Evolutionary conservation across 2,888 invertebrate species (phyloP), one percentile per base, ranked within the genome.

Genomic region (Rosalia funebris): DNA sequence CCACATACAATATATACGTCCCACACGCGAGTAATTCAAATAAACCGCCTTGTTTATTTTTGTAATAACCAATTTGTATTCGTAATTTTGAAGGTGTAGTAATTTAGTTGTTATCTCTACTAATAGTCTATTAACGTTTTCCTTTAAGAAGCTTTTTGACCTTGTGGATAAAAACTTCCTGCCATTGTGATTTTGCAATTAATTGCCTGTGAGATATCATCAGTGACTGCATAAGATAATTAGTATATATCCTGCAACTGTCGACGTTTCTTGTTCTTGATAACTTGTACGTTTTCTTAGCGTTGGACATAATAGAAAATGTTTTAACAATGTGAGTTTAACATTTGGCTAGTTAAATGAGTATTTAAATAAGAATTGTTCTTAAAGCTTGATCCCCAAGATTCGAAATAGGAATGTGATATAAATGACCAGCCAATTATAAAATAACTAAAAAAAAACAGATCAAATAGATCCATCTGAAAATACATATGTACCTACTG

Each of bases 91-190:
- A 34, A 34, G 34, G 34, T 34, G 34, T 11, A 10, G 11, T 11
- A 11, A 34, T 34, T 34, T 11, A 34, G 34, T 11, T 11, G 34
- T 7, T 34, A 34, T 34, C 34, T 34, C 2, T n/a, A 34, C 10
- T 34, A 34, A 34, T 11, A n/a, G 3, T 34, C 34, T 34, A 11
- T 11, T 34, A 34, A 3, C 11, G 7, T 34, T 34, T 34, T 34
- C 11, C 34, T 34, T 34, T 34, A 34, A 34, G 34, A 34, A 34
- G 34, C 34, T 34, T 7, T 34, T n/a, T 34, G 34, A 34, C 34
- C 34, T 34, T 34, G 11, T 11, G 5, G 34, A 34, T 11, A 34
- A 34, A 34, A 34, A n/a, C 34, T n/a, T 34, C 34, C 34, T 34
- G 34, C 34, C 34, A 34, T 34, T 34, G 34, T 34, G 10, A 11